Evolutionary conservation across 1,140 invertebrate genomes (phyloP), one percentile per base, ranked within the genome.

Genomic region (Cardiocondyla obscurior): DNA sequence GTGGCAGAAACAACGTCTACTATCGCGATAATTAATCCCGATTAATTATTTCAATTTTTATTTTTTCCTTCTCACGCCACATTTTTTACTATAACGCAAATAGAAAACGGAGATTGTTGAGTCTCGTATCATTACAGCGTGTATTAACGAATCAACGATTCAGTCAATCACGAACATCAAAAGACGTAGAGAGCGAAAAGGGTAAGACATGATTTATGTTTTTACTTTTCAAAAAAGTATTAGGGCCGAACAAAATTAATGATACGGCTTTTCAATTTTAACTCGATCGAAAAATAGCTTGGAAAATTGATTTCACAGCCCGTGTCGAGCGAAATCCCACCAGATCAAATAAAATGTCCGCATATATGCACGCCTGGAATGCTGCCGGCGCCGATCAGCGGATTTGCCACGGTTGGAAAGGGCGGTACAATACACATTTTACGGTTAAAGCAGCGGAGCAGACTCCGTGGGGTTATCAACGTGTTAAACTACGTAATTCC

Each of bases 401-500:
- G n/a, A 46, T 46, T 12, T 12, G 22, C 39, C 25, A 65, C 19
- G 55, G 8, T n/a, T n/a, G n/a, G 30, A 19, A 79, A 12, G 22
- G 19, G 0, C 4, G 49, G 28, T 55, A 57, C 76, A 12, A 2
- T 28, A 22, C n/a, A 39, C 64, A 72, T 72, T 81, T 81, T 72
- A 81, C 36, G 76, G 19, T 57, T 69, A 67, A 81, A 69, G 64
- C 64, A 22, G 19, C 16, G 44, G 25, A 28, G 67, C 77, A 53
- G 82, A 60, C 70, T 77, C 19, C 62, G 44, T 36, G 33, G n/a
- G 82, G 79, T 90, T 90, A 90, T 90, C 88, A 90, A 85, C 82
- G 82, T 84, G 89, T 87, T 89, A 84, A 91, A 89, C 89, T 88
- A 86, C 62, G 82, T 87, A 91, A 90, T 91, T 89, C 67, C 83